These are phyloP conservation scores for Cydia fagiglandana DNA, from an alignment of 1,140 invertebrate species.

Conservation along the genomic window DNA sequence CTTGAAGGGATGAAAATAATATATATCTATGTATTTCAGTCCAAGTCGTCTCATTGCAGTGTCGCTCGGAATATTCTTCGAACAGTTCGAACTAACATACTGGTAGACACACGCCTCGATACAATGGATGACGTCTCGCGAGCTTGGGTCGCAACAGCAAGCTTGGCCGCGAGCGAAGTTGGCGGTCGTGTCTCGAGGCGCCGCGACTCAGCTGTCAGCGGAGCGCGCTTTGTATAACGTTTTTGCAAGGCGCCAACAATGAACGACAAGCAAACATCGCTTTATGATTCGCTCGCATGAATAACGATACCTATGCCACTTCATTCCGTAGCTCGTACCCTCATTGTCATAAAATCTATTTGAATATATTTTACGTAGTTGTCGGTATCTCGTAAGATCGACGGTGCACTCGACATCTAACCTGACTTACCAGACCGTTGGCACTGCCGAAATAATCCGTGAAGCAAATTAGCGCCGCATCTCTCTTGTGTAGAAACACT, in stretches of 20 bases:
- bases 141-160: background rate
- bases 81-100: no score
- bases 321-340: slow-evolving; percentile 57
- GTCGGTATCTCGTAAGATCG: background rate
- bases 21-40: no score
- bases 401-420: background rate
- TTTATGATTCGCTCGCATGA: slow-evolving; percentile 66
- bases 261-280: slow-evolving; percentile 70
- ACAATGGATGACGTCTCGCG: background rate
- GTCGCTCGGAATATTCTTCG: no score
- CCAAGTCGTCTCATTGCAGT: no score
- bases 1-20: no score
- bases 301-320: slow-evolving; percentile 62
- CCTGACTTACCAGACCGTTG: no score
- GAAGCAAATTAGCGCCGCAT: slow-evolving; percentile 45
- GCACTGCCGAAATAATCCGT: slow-evolving; percentile 34
- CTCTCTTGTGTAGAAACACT: slow-evolving; percentile 30
- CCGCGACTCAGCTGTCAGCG: slow-evolving; percentile 58
- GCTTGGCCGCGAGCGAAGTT: slow-evolving; percentile 25
- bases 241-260: slow-evolving; percentile 62
- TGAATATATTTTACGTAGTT: slow-evolving; percentile 42
- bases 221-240: slow-evolving; percentile 49
- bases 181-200: slow-evolving; percentile 24
- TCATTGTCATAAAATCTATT: slow-evolving; percentile 68
- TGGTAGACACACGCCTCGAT: background rate